Evolutionary conservation across 2,113 vertebrate species (phyloP).

Genomic region (Rhinichthys klamathensis): DNA sequence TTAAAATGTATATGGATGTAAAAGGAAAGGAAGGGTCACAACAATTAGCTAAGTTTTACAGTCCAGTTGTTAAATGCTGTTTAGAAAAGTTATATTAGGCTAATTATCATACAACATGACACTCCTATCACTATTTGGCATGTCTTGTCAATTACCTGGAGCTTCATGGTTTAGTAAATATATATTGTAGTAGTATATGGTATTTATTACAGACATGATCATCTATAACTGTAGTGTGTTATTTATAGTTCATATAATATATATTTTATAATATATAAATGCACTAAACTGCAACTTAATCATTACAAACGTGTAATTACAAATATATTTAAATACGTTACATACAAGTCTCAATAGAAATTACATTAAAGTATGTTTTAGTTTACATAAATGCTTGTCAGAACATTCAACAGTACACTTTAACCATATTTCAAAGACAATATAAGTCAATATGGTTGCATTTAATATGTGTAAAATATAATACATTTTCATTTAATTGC

Average conservation of each 20-base stretch:
- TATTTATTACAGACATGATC: background rate
- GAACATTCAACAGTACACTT: background rate
- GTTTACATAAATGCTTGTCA: background rate
- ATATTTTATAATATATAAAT: background rate
- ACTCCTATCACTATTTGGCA: background rate
- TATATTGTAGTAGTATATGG: background rate
- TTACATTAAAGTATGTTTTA: background rate
- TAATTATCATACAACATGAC: background rate
- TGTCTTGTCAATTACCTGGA: background rate
- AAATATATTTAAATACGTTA: background rate
- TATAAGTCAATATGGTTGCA: background rate
- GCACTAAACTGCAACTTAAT: background rate
- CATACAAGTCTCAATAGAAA: background rate
- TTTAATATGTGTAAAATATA: background rate
- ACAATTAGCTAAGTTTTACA: background rate
- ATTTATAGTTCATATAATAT: no score
- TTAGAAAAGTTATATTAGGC: background rate
- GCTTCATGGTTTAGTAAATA: background rate
- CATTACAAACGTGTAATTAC: background rate
- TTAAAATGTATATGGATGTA: background rate
- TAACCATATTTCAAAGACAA: background rate
- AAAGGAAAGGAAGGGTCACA: background rate
- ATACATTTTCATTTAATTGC: background rate
- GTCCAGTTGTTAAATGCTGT: background rate
- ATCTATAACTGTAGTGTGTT: background rate